phyloP scores from a whole-genome alignment of 2,113 vertebrate genomes.

The Daboia siamensis region DNA sequence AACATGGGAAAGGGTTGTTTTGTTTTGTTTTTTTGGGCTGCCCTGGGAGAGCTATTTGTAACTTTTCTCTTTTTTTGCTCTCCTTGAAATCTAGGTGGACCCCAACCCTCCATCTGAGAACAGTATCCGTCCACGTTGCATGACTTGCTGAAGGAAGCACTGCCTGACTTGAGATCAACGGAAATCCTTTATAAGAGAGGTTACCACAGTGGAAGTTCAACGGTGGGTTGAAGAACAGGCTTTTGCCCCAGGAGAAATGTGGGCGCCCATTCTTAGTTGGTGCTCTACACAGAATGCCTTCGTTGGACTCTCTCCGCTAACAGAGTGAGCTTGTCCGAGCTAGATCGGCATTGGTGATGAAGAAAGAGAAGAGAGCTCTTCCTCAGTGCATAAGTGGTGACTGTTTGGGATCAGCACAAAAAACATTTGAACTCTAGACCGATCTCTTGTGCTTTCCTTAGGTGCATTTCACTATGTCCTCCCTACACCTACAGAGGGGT shows the following conservation, averaged over 20 bases:
- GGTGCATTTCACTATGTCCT: not conserved
- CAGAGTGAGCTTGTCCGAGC: not conserved
- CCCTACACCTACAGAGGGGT: not conserved
- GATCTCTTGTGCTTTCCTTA: not conserved
- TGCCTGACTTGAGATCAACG: conserved; percentile 13
- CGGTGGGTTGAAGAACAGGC: accelerated
- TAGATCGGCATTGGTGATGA: not conserved
- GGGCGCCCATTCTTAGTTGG: not conserved
- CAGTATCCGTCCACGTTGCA: conserved; percentile 83
- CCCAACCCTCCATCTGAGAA: conserved; percentile 78
- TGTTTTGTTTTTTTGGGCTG: not conserved
- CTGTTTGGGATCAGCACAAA: not conserved
- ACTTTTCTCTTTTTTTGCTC: not conserved
- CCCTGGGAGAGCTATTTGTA: not conserved
- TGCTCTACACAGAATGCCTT: not conserved
- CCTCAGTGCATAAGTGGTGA: not conserved
- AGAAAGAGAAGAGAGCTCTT: not conserved
- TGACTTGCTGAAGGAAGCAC: conserved; percentile 85
- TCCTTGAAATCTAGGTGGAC: conserved; percentile 76
- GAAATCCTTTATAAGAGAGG: not conserved
- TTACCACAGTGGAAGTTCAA: not conserved
- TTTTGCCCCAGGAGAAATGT: accelerated
- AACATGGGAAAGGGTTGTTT: not conserved
- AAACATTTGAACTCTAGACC: not conserved
- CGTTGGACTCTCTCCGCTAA: not conserved